These are phyloP conservation scores for Ditylenchus weischeri DNA, from an alignment of 2,888 invertebrate species.

Conservation along the genomic window DNA sequence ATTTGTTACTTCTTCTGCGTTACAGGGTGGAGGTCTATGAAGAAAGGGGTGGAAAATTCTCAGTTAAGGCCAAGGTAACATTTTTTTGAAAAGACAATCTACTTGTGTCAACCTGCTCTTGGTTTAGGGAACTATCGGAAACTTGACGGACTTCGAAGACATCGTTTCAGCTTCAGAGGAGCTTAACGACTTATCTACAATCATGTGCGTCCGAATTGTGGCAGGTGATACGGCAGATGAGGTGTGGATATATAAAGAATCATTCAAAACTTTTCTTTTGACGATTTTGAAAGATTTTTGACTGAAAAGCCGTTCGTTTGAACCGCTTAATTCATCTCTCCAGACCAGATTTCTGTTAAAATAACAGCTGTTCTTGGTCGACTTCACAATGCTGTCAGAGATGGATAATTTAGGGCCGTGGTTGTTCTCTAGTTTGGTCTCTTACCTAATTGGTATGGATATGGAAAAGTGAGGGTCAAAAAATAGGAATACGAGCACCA, in stretches of 20 bases:
- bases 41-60: constrained; percentile 34
- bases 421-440: too few species aligned
- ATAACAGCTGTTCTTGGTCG: too few species aligned
- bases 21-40: constrained; percentile 44
- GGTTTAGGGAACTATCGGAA: constrained; percentile 41
- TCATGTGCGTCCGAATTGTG: constrained; percentile 38
- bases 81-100: neutral
- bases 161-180: constrained; percentile 39
- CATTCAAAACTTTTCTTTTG: neutral
- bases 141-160: constrained; percentile 46
- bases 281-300: neutral
- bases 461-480: too few species aligned
- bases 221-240: constrained; percentile 33
- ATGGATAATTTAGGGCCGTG: too few species aligned
- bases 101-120: neutral
- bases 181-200: constrained; percentile 35
- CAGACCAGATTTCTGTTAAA: too few species aligned
- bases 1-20: constrained; percentile 29
- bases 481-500: too few species aligned
- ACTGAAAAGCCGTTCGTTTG: too few species aligned
- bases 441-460: too few species aligned
- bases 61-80: constrained; percentile 28
- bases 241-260: constrained; percentile 20
- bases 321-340: too few species aligned
- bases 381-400: too few species aligned